Evolutionary conservation across 2,113 vertebrate genomes (phyloP).

Genomic region (Pterocles burchelli): DNA sequence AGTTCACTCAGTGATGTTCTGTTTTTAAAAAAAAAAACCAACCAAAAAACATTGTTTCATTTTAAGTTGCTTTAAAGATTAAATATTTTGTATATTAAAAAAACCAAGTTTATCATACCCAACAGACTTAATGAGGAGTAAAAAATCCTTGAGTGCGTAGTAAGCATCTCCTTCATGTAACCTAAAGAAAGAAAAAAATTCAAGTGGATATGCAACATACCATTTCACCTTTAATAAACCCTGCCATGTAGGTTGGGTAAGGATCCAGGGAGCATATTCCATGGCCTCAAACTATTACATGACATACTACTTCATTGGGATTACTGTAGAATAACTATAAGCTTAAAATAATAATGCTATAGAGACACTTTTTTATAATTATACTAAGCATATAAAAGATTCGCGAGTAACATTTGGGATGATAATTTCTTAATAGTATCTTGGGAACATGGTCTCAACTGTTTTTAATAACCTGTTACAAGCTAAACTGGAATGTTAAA

Average conservation of each 20-base stretch:
- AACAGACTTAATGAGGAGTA: not conserved
- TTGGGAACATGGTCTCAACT: not conserved
- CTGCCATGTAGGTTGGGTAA: not conserved
- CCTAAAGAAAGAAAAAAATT: not conserved
- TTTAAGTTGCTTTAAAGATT: not conserved
- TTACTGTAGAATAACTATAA: not conserved
- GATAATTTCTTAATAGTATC: not conserved
- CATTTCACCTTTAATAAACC: not conserved
- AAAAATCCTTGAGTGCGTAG: constrained; percentile 1
- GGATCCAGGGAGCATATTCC: not conserved
- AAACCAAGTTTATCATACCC: not conserved
- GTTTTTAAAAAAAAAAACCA: no score
- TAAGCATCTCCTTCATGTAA: constrained; percentile 52
- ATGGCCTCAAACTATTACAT: not conserved
- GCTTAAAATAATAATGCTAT: not conserved
- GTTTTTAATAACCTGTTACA: not conserved
- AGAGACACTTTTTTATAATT: not conserved
- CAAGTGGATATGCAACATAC: not conserved
- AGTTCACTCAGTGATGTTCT: constrained; percentile 48
- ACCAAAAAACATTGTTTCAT: not conserved
- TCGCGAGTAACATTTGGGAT: not conserved
- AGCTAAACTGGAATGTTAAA: not conserved
- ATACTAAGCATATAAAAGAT: not conserved
- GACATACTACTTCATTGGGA: not conserved
- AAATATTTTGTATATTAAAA: not conserved